These are phyloP conservation scores for Mesocricetus auratus DNA, from an alignment of 2,113 vertebrate species.

Conservation along the genomic window DNA sequence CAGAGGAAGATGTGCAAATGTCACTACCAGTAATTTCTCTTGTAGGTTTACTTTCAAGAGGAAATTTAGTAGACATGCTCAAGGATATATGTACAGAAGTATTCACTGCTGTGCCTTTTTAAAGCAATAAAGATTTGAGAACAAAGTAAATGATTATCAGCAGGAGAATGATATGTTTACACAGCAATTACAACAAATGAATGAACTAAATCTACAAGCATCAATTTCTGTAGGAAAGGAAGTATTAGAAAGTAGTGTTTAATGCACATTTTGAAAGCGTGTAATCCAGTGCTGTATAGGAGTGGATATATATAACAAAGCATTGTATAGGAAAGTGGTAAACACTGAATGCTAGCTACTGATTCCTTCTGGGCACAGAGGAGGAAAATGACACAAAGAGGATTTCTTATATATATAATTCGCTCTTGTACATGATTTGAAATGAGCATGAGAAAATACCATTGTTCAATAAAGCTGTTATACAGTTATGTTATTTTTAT, in stretches of 20 bases:
- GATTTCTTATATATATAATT: background rate
- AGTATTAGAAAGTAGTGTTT: constrained; percentile 12
- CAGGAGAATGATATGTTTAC: constrained; percentile 12
- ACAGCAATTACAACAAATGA: constrained; percentile 39
- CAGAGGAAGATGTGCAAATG: background rate
- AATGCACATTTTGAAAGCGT: background rate
- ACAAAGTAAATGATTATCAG: constrained; percentile 30
- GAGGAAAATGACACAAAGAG: background rate
- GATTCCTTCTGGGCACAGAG: background rate
- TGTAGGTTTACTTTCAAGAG: background rate
- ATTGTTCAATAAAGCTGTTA: constrained; percentile 1
- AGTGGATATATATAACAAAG: background rate
- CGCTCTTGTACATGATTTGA: constrained; percentile 8
- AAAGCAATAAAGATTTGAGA: constrained; percentile 53
- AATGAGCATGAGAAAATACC: background rate
- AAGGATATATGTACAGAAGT: background rate
- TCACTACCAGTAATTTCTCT: constrained; percentile 9
- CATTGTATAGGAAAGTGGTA: constrained; percentile 18
- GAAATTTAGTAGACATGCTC: background rate
- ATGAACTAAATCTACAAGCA: background rate
- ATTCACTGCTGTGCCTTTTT: background rate
- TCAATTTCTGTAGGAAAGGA: background rate
- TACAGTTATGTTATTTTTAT: background rate
- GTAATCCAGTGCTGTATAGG: background rate
- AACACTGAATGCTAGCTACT: background rate